Base-by-base conservation (phyloP, 2,888 invertebrate genomes). In the Yponomeuta sedellus region DNA sequence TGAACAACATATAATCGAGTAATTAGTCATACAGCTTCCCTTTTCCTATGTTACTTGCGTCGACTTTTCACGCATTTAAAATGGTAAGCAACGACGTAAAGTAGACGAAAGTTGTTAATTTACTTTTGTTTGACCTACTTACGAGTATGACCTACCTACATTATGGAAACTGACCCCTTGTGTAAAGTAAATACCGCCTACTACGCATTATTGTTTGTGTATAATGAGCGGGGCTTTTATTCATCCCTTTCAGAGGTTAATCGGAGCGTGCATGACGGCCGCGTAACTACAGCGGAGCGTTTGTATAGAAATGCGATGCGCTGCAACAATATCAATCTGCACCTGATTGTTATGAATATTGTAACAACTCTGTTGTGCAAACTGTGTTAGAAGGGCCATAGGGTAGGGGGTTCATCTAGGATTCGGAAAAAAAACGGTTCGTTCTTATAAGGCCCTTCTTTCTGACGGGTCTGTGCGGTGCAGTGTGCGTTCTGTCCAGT, bases 331-430 rank as follows among this genome's bases (percentile, higher is more conserved):
- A 52, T 52, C 44, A 52, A 52, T 52, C 44, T 52, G 44, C 44
- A 52, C 44, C 44, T 16, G 44, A 52, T 52, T 52, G 44, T 61
- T 61, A 25, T n/a, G n/a, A 61, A 61, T 61, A 12, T 16, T 44
- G 8, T 34, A 34, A 34, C 34, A 34, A 34, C 34, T 44, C 52
- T 64, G 57, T 64, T 64, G 28, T 64, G 56, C 57, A 64, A 64
- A 64, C 34, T 57, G 56, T 40, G 57, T 25, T 44, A 52, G 73
- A 79, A 16, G 12, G 12, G 12, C 16, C 16, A 3, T 12, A 52
- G 4, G 16, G 16, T 52, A 12, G 44, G 12, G 10, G 2, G 44
- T 5, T 44, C 28, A 5, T 28, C 28, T 4, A 5, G 5, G 5
- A 4, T 28, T 28, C 28, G 2, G 3, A 28, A n/a, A n/a, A n/a